Evolutionary conservation across 2,888 invertebrate species (phyloP), one percentile per base, ranked within the genome.

Genomic region (Leptinotarsa haldemani): DNA sequence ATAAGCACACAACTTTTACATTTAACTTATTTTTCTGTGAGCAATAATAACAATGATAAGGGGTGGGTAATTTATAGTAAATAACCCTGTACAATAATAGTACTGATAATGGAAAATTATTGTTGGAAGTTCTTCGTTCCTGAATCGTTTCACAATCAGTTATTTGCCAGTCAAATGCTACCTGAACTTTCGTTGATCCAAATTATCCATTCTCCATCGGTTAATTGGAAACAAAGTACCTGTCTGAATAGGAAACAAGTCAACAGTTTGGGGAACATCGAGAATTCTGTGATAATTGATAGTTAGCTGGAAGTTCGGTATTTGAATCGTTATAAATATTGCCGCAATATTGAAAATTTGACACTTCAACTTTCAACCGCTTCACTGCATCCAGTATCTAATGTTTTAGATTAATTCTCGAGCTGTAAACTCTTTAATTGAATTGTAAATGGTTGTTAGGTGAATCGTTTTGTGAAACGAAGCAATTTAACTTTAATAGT

Each of bases 381-480:
- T 18, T 56, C 22, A 48, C 4, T 67, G 50, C 50, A 72, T 69
- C 53, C 66, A 46, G 48, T 71, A 73, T 70, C 46, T 68, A 68
- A 63, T 61, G 71, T 71, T 69, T 52, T 63, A n/a, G 46, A 73
- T 73, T 71, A 71, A 65, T 69, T 73, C 69, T 46, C 48, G 46
- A 47, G 46, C 65, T 18, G 61, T 68, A 50, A 74, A 68, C 70
- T 71, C 70, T 73, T 75, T 75, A 58, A 71, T 73, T 63, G 69
- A 68, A 71, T 47, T 61, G 65, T 73, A 70, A 73, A 71, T 30
- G 70, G 73, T 68, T 65, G 22, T 73, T 70, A 69, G 69, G 68
- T 50, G 22, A 72, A 70, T 67, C 64, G 47, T 58, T 72, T 75
- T 72, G 75, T 71, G 67, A 67, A 73, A 75, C 65, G 25, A 65